Percentiles rank a stretch among this genome's conserved stretches.
phyloP scores from a whole-genome alignment of 2,113 vertebrate species.

The Sylvicapra grimmia region DNA sequence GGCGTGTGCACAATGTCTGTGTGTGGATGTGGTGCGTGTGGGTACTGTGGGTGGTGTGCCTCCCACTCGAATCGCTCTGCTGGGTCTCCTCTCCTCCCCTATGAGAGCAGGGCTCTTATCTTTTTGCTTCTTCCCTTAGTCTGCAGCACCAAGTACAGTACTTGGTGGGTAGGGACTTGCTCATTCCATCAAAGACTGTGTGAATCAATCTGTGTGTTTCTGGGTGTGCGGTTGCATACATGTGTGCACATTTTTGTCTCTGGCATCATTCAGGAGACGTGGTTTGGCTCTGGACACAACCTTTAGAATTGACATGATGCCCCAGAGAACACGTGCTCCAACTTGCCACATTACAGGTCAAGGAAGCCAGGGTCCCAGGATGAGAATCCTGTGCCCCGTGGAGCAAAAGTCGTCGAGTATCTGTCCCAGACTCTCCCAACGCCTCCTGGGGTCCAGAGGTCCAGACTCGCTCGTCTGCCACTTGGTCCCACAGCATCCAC shows the following conservation, averaged over 20 bases:
- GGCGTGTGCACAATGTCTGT: neutral
- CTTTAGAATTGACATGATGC: neutral
- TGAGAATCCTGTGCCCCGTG: neutral
- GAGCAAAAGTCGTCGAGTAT: neutral
- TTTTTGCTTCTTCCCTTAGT: neutral
- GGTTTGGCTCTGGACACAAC: neutral
- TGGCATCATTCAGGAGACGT: neutral
- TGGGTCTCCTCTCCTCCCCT: neutral
- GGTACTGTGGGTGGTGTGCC: neutral
- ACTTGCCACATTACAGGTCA: neutral
- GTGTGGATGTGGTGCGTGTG: neutral
- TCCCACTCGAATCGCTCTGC: neutral
- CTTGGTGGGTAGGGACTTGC: neutral
- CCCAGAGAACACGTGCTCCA: fast-evolving
- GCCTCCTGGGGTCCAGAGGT: neutral
- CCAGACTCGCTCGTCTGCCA: neutral
- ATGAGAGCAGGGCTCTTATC: too few relatives aligned
- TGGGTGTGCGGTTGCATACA: neutral
- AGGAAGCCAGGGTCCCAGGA: neutral
- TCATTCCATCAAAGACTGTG: neutral
- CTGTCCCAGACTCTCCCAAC: too few relatives aligned
- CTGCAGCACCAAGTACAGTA: neutral
- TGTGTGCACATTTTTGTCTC: neutral
- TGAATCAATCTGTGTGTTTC: too few relatives aligned
- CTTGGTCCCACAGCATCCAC: fast-evolving